Evolutionary conservation across 2,797 vertebrate genomes (phyloP), one percentile per base, ranked within the genome.

Genomic region (Cephalopachus bancanus): DNA sequence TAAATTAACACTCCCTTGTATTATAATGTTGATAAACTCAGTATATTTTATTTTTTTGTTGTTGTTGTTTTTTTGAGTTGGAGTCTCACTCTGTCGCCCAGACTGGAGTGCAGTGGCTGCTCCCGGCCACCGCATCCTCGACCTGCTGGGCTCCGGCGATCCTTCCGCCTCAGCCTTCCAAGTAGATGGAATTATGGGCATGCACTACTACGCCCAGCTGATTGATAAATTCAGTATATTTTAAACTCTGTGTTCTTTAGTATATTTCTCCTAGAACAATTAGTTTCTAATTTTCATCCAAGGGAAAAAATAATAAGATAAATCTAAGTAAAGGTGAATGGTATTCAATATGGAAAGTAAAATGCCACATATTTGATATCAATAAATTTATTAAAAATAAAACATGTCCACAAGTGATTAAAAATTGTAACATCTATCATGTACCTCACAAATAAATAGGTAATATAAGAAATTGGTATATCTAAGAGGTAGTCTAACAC

Each of bases 321-420:
- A 84, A 53, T 69, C 2, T 67, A 89, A 91, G 7, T 59, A 85
- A 91, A 71, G 1, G 4, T 89, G 59, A 91, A 7, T 65, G 8
- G 71, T 57, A 84, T 24, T 86, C 2, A 37, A 60, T 91, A 95
- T 1, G 15, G 10, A 80, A 95, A 93, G n/a, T 17, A 76, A 93
- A 69, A 86, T 53, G 28, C 22, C 30, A 78, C 28, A 71, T 0
- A 53, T 1, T 81, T 90, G 24, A 88, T 53, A 72, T n/a, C n/a
- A 89, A 74, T 7, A 11, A 59, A 81, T 0, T 91, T n/a, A 78
- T 8, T 81, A 92, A 84, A 90, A 93, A 64, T 76, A 80, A 79
- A 93, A 44, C 8, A 81, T 81, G 1, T n/a, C 8, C 44, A 65
- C 7, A 93, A 89, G 28, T 87, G 2, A 81, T 24, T 33, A 3